phyloP scores from a whole-genome alignment of 2,888 invertebrate genomes.

The Eristalinus aeneus region DNA sequence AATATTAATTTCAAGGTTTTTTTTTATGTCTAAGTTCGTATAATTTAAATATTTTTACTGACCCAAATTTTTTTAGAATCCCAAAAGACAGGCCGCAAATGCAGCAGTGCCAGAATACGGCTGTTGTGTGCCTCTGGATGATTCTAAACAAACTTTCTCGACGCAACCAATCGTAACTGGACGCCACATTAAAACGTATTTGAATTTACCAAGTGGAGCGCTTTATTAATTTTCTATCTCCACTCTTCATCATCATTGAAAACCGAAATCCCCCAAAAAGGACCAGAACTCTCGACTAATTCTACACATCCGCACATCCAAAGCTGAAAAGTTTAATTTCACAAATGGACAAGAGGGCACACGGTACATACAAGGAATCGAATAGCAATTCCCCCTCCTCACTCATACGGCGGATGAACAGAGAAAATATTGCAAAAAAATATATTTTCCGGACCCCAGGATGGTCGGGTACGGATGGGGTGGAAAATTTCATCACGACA shows the following conservation, averaged over 20 bases:
- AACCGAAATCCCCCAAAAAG: background rate
- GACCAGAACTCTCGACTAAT: background rate
- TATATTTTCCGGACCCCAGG: constrained; percentile 43
- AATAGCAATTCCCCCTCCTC: background rate
- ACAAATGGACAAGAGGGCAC: constrained; percentile 45
- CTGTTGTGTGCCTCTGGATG: background rate
- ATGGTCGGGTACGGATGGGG: background rate
- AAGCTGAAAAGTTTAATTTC: constrained; percentile 50
- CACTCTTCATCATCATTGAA: background rate
- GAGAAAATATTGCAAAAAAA: no score
- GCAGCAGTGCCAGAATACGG: background rate
- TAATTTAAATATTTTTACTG: background rate
- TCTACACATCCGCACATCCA: background rate
- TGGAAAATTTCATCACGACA: constrained; percentile 51
- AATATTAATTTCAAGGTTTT: no score
- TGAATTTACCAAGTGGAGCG: constrained; percentile 39
- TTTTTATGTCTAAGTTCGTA: no score
- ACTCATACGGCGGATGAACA: constrained; percentile 33
- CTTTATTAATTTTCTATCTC: constrained; percentile 33
- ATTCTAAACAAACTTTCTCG: constrained; percentile 15
- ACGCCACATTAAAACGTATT: constrained; percentile 49
- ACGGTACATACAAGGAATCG: constrained; percentile 33
- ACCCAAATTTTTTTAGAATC: background rate
- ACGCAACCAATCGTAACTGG: constrained; percentile 17
- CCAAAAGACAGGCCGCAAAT: background rate